Evolutionary conservation across 2,888 invertebrate species (phyloP).

Genomic region (Mimumesa dahlbomi): DNA sequence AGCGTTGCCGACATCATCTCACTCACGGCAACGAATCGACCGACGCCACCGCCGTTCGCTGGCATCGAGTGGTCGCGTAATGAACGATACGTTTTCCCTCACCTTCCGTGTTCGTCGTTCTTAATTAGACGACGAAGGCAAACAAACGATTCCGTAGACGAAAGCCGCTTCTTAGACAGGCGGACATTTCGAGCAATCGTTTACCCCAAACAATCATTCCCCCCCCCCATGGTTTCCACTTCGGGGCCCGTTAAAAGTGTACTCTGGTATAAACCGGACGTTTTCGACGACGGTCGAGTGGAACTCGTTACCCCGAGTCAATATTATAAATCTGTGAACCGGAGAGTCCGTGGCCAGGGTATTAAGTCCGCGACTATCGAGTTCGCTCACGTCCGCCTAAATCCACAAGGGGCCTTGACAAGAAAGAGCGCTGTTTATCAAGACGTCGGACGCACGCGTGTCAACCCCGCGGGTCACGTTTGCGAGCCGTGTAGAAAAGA

Average conservation of each 20-base stretch:
- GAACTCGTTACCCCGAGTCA: slow-evolving; percentile 41
- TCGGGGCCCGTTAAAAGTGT: not conserved
- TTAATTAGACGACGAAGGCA: no score
- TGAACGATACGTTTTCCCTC: no score
- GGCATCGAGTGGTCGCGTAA: no score
- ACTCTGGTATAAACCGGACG: not conserved
- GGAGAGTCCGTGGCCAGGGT: slow-evolving; percentile 3
- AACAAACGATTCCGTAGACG: no score
- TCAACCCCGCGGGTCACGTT: not conserved
- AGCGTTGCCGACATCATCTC: not conserved
- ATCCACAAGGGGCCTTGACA: slow-evolving; percentile 22
- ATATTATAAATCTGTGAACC: slow-evolving; percentile 32
- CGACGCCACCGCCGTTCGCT: no score
- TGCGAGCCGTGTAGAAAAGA: not conserved
- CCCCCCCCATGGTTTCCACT: not conserved
- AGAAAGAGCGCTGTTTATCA: slow-evolving; percentile 58
- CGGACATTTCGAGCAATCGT: no score
- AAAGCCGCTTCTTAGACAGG: no score
- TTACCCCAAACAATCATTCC: no score
- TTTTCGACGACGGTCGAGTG: slow-evolving; percentile 11
- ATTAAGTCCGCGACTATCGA: slow-evolving; percentile 8
- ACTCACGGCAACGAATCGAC: no score
- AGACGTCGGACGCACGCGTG: slow-evolving; percentile 19
- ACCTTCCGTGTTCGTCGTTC: no score
- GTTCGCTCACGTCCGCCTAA: slow-evolving; percentile 41